phyloP scores from a whole-genome alignment of 2,113 vertebrate species.

The Cairina moschata region DNA sequence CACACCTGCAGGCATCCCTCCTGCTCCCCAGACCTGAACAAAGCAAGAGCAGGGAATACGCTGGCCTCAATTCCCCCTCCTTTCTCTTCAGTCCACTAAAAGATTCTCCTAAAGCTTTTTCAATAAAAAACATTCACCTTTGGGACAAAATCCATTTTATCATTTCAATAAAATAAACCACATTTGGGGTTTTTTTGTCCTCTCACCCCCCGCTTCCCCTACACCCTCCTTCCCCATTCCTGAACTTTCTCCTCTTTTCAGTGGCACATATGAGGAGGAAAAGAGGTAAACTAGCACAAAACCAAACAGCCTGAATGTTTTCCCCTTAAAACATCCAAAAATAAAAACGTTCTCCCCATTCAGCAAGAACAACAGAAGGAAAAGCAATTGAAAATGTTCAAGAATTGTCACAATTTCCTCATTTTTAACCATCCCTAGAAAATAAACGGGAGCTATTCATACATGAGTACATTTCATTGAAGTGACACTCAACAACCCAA shows the following conservation, averaged over 20 bases:
- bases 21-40: neutral
- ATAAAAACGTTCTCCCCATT: constrained; percentile 5
- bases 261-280: neutral
- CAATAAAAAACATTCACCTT: neutral
- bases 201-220: neutral
- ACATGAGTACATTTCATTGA: constrained; percentile 47
- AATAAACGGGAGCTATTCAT: constrained; percentile 60
- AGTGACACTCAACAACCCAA: constrained; percentile 64
- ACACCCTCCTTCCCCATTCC: neutral
- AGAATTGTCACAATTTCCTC: constrained; percentile 51
- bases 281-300: neutral
- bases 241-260: neutral
- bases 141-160: neutral
- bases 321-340: neutral
- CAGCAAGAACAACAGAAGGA: constrained; percentile 36
- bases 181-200: neutral
- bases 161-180: neutral
- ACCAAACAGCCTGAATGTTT: neutral
- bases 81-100: neutral
- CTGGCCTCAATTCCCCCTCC: neutral
- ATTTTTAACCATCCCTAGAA: constrained; percentile 41
- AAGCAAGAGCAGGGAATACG: neutral
- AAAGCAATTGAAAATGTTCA: constrained; percentile 24
- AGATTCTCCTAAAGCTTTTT: neutral
- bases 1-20: neutral